Base-by-base conservation (phyloP, 2,113 vertebrate genomes). In the Psilopogon haemacephalus region DNA sequence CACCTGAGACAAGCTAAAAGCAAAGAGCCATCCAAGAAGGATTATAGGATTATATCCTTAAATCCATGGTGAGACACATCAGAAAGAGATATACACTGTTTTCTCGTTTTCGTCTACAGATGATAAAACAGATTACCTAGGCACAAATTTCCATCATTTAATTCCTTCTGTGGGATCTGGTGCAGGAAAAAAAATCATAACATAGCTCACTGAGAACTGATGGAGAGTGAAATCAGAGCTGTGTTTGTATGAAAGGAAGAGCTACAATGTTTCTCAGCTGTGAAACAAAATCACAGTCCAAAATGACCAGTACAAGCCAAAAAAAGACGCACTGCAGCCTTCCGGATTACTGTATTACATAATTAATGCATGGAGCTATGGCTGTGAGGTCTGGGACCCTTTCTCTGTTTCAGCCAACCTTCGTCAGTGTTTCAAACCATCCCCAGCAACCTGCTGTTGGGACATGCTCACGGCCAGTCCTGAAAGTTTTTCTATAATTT, bases 41-140 rank as follows among this genome's bases (percentile, higher is more conserved):
- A 88, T 93, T 86, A 92, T 27, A 56, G 71, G 92, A 94, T 94
- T 89, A 89, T 80, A 70, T 48, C 67, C 78, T 89, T 88, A 89
- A 94, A 95, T 68, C 71, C 44, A 42, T 71, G 71, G 69, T 1
- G 5, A 87, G 82, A 88, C 88, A 38, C 52, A 74, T 74, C 85
- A 83, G 27, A 87, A 88, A 86, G 46, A 70, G 60, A 85, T n/a
- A 52, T 74, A 82, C n/a, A 56, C 40, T 11, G 4, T 71, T 94
- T 94, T 83, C 54, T 91, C 71, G 73, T 94, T 96, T 91, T 88
- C 78, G 91, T 71, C 60, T 83, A 71, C 42, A 75, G 56, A 52
- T 0, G 3, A 70, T 58, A 74, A 84, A 94, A 89, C 44, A 69
- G 71, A 89, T 92, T 85, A 94, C 16, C 54, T 20, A 80, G 91